Conservation (phyloP, 2,888 invertebrate genomes). For the Atethmia centrago region DNA sequence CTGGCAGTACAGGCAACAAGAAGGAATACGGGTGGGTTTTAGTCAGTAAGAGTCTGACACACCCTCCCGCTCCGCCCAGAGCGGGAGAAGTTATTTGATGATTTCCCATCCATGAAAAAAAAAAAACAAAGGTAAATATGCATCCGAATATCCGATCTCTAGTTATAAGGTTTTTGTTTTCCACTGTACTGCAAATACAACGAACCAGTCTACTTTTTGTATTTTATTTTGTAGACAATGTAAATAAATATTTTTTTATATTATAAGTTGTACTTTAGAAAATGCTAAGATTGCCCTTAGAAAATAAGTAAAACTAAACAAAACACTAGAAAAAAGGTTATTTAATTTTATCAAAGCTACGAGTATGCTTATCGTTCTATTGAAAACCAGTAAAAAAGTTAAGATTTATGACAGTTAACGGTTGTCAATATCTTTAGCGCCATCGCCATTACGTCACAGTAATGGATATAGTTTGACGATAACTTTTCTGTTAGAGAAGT, state of each 20-base stretch:
- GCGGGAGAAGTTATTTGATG: too few relatives aligned
- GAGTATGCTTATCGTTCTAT: not conserved
- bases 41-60: too few relatives aligned
- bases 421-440: constrained; percentile 45
- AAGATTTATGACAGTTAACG: constrained; percentile 29
- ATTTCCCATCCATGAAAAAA: too few relatives aligned
- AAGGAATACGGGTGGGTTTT: too few relatives aligned
- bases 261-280: not conserved
- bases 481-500: constrained; percentile 21
- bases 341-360: not conserved
- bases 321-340: not conserved
- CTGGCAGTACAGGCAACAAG: too few relatives aligned
- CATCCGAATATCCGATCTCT: too few relatives aligned
- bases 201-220: not conserved
- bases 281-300: not conserved
- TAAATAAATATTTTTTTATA: too few relatives aligned
- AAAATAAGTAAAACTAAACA: not conserved
- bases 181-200: not conserved
- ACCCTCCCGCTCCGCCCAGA: too few relatives aligned
- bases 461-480: constrained; percentile 53
- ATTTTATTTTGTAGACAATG: not conserved
- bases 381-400: constrained; percentile 32
- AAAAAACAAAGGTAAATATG: too few relatives aligned
- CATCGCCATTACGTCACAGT: constrained; percentile 42
- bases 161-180: not conserved